A percentile compares a stretch with the other conserved stretches of the same genome.
Evolutionary conservation across 2,797 vertebrate species (phyloP).

Genomic region (Sebastes steindachneri): DNA sequence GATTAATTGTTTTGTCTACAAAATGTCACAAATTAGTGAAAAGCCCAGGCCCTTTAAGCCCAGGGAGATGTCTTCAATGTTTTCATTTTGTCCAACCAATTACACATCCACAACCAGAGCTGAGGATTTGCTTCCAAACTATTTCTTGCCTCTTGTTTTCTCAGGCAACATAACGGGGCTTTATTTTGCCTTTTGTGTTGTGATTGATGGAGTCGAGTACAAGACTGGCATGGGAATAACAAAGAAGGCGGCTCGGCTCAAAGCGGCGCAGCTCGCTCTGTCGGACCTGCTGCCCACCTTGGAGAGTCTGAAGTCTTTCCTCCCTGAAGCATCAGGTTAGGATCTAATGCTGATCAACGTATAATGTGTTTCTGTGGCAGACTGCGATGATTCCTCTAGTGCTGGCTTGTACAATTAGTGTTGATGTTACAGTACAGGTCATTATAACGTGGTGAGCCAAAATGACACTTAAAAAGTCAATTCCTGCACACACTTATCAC

Average conservation of each 20-base stretch:
- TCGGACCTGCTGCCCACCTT: conserved; percentile 85
- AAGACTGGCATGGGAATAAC: conserved; percentile 91
- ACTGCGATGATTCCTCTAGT: neutral
- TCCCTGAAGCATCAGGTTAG: conserved; percentile 80
- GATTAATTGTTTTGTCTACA: too few relatives aligned
- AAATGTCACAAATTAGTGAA: too few relatives aligned
- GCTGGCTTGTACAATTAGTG: neutral
- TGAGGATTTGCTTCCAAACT: neutral
- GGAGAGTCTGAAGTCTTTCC: conserved; percentile 42
- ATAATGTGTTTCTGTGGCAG: neutral
- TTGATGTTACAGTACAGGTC: too few relatives aligned
- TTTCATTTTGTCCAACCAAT: too few relatives aligned
- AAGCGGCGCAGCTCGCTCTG: conserved; percentile 90
- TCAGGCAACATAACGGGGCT: conserved; percentile 82
- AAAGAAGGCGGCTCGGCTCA: conserved; percentile 90
- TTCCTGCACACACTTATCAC: too few relatives aligned
- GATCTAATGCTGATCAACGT: neutral
- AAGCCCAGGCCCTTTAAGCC: too few relatives aligned
- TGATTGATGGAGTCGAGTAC: conserved; percentile 90
- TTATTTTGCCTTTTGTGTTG: conserved; percentile 93
- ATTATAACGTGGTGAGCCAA: too few relatives aligned
- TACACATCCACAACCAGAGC: neutral
- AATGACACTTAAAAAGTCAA: too few relatives aligned
- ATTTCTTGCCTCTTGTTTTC: neutral
- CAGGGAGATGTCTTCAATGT: too few relatives aligned